These are phyloP conservation scores for Sitodiplosis mosellana DNA, from an alignment of 1,140 invertebrate genomes.

Conservation along the genomic window DNA sequence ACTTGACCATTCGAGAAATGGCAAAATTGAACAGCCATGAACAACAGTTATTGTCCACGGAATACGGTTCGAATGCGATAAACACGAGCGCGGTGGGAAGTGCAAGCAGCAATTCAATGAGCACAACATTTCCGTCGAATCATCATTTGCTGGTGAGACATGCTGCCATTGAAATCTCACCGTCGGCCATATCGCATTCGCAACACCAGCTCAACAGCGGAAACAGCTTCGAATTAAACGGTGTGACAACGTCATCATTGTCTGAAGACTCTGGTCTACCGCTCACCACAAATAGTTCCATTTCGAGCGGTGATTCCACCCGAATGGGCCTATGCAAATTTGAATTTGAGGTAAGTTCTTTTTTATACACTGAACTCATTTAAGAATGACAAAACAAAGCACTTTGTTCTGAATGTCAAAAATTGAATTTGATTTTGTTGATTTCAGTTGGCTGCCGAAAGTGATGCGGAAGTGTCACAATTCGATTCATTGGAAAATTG, in stretches of 20 bases:
- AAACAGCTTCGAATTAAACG: conserved; percentile 23
- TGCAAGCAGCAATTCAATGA: conserved; percentile 3
- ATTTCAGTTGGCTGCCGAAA: conserved; percentile 36
- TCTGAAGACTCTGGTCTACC: conserved; percentile 33
- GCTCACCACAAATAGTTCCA: conserved; percentile 30
- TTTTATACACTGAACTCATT: conserved; percentile 3
- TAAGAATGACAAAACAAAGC: background rate
- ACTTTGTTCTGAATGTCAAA: background rate
- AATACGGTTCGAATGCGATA: background rate
- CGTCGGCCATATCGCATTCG: too few species aligned
- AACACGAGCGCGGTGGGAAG: conserved; percentile 7
- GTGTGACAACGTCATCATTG: conserved; percentile 24
- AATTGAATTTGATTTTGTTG: background rate
- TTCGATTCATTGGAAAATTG: conserved; percentile 43
- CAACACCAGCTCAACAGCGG: conserved; percentile 13
- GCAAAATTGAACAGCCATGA: too few species aligned
- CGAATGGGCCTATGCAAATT: conserved; percentile 26
- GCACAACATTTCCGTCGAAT: too few species aligned
- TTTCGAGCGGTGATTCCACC: conserved; percentile 33
- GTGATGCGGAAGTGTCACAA: conserved; percentile 46
- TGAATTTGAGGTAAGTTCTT: conserved; percentile 27
- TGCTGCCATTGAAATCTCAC: too few species aligned
- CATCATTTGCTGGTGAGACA: too few species aligned
- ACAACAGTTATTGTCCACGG: background rate
- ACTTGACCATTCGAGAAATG: background rate